Conservation (phyloP, 2,797 vertebrate genomes). For the Apogon talboti region DNA sequence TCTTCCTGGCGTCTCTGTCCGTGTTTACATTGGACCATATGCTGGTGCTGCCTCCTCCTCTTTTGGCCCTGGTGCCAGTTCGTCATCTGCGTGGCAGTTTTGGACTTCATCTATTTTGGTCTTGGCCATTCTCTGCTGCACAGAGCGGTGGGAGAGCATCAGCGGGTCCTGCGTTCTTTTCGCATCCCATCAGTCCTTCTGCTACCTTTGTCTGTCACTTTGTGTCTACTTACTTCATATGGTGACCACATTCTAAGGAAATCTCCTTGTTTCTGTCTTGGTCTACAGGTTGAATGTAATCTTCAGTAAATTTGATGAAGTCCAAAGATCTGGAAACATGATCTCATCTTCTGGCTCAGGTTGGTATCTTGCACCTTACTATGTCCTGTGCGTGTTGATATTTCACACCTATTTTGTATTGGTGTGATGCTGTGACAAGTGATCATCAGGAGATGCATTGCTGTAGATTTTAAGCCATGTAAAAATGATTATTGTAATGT, state of each 20-base stretch:
- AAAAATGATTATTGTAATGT: not conserved
- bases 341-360: conserved; percentile 89
- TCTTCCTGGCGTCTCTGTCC: not conserved
- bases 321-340: conserved; percentile 98
- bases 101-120: conserved; percentile 39
- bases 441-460: not conserved
- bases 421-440: not conserved
- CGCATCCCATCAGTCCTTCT: not conserved
- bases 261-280: conserved; percentile 16
- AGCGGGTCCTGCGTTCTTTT: not conserved
- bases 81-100: conserved; percentile 33
- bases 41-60: not conserved
- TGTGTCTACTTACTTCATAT: not conserved
- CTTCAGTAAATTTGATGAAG: conserved; percentile 97
- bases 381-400: not conserved
- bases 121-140: conserved; percentile 10
- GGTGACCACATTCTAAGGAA: not conserved
- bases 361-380: conserved; percentile 72
- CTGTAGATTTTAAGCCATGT: not conserved
- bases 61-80: conserved; percentile 25
- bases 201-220: not conserved
- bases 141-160: conserved; percentile 20
- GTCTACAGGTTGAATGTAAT: conserved; percentile 95
- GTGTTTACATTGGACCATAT: conserved; percentile 21
- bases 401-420: not conserved